These are phyloP conservation scores for Musca vetustissima DNA, from an alignment of 1,140 invertebrate genomes.

Conservation along the genomic window DNA sequence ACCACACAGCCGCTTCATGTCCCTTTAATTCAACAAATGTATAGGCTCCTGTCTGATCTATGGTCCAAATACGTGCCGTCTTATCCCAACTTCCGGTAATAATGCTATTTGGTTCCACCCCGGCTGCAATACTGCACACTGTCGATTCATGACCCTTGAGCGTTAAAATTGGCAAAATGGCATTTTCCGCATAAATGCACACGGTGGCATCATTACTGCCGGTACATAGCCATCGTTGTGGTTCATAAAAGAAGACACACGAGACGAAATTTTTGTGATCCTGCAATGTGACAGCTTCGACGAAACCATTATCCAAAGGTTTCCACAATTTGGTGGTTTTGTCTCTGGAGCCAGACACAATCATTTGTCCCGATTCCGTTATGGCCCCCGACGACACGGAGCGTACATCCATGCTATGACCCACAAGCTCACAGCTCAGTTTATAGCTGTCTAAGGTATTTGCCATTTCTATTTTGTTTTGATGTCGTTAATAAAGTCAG, in stretches of 20 bases:
- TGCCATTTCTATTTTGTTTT: too few relatives aligned
- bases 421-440: constrained; percentile 72
- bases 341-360: constrained; percentile 85
- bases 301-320: constrained; percentile 64
- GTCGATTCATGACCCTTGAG: constrained; percentile 81
- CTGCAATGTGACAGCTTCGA: constrained; percentile 67
- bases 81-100: constrained; percentile 86
- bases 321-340: constrained; percentile 83
- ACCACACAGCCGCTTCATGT: constrained; percentile 89
- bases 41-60: constrained; percentile 55
- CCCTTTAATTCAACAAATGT: constrained; percentile 65
- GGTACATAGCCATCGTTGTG: constrained; percentile 77
- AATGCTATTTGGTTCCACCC: constrained; percentile 55
- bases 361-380: constrained; percentile 67
- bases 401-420: constrained; percentile 84
- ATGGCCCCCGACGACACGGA: constrained; percentile 71
- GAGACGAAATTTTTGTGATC: constrained; percentile 87
- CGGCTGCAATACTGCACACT: constrained; percentile 59
- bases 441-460: constrained; percentile 64
- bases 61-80: constrained; percentile 79
- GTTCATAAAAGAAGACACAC: constrained; percentile 74
- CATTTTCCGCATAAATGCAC: constrained; percentile 69
- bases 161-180: constrained; percentile 63
- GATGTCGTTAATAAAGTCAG: background rate
- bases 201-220: constrained; percentile 88